A percentile compares a stretch with the other conserved stretches of the same genome.
Evolutionary conservation across 2,797 vertebrate species (phyloP).

Genomic region (Gouania willdenowi): DNA sequence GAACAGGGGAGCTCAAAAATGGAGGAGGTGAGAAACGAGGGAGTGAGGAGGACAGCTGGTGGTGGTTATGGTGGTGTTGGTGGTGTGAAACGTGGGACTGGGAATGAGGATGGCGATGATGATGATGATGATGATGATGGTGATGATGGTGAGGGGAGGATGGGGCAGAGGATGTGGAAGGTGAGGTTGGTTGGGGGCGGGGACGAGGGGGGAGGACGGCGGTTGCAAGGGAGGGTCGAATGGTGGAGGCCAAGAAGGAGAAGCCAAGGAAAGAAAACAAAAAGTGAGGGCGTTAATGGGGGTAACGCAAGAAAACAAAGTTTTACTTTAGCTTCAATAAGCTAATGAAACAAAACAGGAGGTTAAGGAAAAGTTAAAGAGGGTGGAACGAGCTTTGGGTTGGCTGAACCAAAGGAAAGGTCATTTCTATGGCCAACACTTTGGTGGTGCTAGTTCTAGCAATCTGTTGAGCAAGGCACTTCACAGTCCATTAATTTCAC

Average conservation of each 20-base stretch:
- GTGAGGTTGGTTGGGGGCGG: conserved; percentile 53
- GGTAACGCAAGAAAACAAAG: too few relatives aligned
- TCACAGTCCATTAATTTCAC: neutral
- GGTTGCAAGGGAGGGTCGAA: conserved; percentile 68
- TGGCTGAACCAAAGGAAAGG: neutral
- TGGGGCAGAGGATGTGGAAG: conserved; percentile 24
- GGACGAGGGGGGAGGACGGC: conserved; percentile 65
- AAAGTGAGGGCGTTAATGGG: neutral
- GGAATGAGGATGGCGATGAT: conserved; percentile 8
- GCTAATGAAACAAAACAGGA: too few relatives aligned
- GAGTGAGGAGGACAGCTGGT: conserved; percentile 26
- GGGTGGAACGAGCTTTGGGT: neutral
- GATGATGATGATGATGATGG: conserved; percentile 5
- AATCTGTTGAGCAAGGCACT: conserved; percentile 24
- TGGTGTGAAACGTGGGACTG: conserved; percentile 5
- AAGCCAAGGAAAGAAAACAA: neutral
- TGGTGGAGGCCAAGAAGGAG: conserved; percentile 37
- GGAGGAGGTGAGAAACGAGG: conserved; percentile 14
- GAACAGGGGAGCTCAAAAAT: conserved; percentile 2
- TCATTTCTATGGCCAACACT: neutral
- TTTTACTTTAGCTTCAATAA: too few relatives aligned
- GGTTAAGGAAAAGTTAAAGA: too few relatives aligned
- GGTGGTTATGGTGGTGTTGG: conserved; percentile 14
- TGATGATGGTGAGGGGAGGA: conserved; percentile 7
- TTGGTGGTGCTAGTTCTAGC: too few relatives aligned